A percentile compares a stretch with the other conserved stretches of the same genome.
These are phyloP conservation scores for Blastobasis adustella DNA, from an alignment of 2,888 invertebrate genomes.

Conservation along the genomic window DNA sequence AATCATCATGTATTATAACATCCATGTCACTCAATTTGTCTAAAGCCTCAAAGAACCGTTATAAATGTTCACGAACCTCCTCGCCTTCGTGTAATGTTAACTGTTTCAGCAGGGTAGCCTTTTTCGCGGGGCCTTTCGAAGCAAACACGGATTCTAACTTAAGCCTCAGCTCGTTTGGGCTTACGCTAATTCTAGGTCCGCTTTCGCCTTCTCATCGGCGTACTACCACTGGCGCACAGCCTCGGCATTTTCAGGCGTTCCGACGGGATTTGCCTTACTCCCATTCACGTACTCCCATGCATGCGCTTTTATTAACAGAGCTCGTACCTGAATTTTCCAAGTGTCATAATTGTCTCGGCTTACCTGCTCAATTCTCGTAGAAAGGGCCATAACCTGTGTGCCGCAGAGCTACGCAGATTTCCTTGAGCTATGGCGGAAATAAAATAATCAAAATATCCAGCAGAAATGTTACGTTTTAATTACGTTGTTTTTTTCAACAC, in stretches of 20 bases:
- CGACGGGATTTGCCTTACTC: neutral
- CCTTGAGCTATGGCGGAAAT: too few species aligned
- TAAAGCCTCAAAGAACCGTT: neutral
- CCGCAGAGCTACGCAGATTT: too few species aligned
- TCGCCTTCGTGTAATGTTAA: neutral
- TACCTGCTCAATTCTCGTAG: neutral
- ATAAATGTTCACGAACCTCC: neutral
- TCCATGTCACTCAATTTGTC: neutral
- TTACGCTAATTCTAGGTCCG: neutral
- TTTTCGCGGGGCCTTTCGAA: slow-evolving; percentile 1
- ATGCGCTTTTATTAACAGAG: neutral
- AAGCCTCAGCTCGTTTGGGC: neutral
- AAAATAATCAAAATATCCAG: too few species aligned
- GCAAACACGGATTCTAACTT: neutral
- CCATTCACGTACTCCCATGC: neutral
- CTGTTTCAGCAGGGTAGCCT: slow-evolving; percentile 1
- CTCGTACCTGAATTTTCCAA: neutral
- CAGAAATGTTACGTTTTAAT: too few species aligned
- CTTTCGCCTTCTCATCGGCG: neutral
- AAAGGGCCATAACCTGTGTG: too few species aligned
- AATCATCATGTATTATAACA: neutral
- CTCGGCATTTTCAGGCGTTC: too few species aligned
- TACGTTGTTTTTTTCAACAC: too few species aligned
- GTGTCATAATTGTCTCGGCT: neutral
- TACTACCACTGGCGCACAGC: neutral